phyloP scores from a whole-genome alignment of 92 coral and sea anemone genomes.

The Umimayanthus chanpuru region DNA sequence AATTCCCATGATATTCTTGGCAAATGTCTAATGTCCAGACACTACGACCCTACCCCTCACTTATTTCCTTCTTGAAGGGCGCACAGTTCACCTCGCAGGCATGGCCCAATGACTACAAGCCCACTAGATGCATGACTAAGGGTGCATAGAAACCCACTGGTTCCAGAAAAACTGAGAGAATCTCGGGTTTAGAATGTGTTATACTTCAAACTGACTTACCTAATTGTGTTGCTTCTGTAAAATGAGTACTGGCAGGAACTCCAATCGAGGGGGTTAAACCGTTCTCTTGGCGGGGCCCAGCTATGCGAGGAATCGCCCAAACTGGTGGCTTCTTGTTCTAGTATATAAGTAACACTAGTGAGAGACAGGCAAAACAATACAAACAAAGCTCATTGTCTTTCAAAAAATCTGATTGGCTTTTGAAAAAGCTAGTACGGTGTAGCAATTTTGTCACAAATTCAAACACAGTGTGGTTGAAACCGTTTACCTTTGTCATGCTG shows the following conservation, averaged over 20 bases:
- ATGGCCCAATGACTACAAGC: conserved; percentile 21
- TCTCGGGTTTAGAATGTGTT: not conserved
- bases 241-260: not conserved
- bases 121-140: conserved; percentile 39
- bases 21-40: not conserved
- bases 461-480: not conserved
- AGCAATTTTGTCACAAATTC: conserved; percentile 29
- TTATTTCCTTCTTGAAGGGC: conserved; percentile 20
- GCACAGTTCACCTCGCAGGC: not conserved
- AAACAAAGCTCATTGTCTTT: conserved; percentile 34
- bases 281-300: conserved; percentile 29
- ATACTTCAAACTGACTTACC: conserved; percentile 20
- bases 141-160: conserved; percentile 27
- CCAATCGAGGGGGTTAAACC: not conserved
- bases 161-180: not conserved
- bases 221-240: not conserved
- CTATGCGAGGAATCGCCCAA: conserved; percentile 30
- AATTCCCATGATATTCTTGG: not conserved
- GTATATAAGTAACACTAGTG: conserved; percentile 37
- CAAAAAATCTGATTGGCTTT: conserved; percentile 26
- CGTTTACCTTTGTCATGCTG: not conserved
- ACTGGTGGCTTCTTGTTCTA: conserved; percentile 50
- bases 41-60: not conserved
- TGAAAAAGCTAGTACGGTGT: not conserved
- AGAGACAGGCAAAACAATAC: conserved; percentile 36